Conservation (phyloP, 2,113 vertebrate genomes). For the Phalacrocorax carbo region DNA sequence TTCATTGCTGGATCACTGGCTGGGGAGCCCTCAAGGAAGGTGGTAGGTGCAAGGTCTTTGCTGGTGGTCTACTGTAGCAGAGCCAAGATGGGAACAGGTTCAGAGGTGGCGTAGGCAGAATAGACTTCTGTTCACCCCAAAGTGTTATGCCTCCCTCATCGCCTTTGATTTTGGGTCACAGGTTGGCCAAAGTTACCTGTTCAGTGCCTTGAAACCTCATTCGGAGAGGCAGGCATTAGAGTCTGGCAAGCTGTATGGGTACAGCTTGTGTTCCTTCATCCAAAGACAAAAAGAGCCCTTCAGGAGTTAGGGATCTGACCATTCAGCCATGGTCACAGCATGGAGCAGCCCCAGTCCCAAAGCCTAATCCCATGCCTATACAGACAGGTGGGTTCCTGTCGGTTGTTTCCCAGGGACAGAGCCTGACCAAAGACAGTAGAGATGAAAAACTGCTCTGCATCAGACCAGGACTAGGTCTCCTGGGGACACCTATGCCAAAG, state of each 20-base stretch:
- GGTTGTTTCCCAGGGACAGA: background rate
- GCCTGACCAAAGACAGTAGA: background rate
- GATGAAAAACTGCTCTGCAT: background rate
- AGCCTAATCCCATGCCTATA: background rate
- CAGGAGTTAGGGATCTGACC: background rate
- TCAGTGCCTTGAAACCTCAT: background rate
- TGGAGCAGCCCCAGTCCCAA: background rate
- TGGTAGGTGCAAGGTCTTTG: constrained; percentile 68
- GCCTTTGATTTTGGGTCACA: background rate
- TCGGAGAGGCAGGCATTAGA: background rate
- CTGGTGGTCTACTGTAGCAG: background rate
- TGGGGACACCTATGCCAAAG: background rate
- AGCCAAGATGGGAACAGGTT: background rate
- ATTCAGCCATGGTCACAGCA: background rate
- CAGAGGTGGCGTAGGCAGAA: background rate
- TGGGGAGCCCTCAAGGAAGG: constrained; percentile 88
- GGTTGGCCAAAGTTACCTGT: background rate
- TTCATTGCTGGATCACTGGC: constrained; percentile 92
- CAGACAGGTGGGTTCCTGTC: background rate
- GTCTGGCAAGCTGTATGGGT: background rate
- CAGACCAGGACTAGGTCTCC: background rate
- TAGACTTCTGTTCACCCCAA: background rate
- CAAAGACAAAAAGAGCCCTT: background rate
- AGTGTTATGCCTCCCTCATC: background rate
- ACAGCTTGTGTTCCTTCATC: background rate